Evolutionary conservation across 2,888 invertebrate species (phyloP).

Genomic region (Amphiduros pacificus): DNA sequence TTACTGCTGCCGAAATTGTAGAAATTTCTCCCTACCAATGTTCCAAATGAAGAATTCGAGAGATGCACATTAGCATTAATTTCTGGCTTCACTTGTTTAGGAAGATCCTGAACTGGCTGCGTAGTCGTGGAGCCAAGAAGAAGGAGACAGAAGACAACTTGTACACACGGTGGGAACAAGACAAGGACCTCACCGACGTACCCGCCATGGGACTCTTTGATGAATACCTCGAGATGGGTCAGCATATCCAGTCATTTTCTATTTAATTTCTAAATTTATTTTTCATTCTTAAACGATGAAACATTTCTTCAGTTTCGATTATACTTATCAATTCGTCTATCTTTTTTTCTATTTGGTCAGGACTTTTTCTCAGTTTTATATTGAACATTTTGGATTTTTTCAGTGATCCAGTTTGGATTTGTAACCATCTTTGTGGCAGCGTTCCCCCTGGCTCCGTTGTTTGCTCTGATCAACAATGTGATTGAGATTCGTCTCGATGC

Average conservation of each 20-base stretch:
- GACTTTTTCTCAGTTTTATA: too few species aligned
- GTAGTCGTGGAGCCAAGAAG: constrained; percentile 36
- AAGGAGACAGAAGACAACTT: constrained; percentile 18
- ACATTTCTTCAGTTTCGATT: too few species aligned
- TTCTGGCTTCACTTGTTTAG: constrained; percentile 27
- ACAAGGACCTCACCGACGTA: constrained; percentile 46
- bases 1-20: too few species aligned
- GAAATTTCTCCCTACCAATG: too few species aligned
- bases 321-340: too few species aligned
- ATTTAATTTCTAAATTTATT: not conserved
- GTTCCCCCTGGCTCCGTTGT: constrained; percentile 93
- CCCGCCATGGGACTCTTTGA: constrained; percentile 53
- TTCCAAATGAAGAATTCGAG: too few species aligned
- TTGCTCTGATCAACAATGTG: constrained; percentile 92
- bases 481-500: constrained; percentile 95
- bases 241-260: constrained; percentile 1
- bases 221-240: constrained; percentile 58
- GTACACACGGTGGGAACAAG: constrained; percentile 49
- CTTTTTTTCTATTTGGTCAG: too few species aligned
- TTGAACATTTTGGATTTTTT: too few species aligned
- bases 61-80: too few species aligned
- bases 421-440: constrained; percentile 97
- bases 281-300: too few species aligned
- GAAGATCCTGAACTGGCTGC: constrained; percentile 50
- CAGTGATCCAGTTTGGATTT: constrained; percentile 86